Percentiles rank a stretch among this genome's conserved stretches.
These are phyloP conservation scores for Falco rusticolus DNA, from an alignment of 2,797 vertebrate species.

Conservation along the genomic window DNA sequence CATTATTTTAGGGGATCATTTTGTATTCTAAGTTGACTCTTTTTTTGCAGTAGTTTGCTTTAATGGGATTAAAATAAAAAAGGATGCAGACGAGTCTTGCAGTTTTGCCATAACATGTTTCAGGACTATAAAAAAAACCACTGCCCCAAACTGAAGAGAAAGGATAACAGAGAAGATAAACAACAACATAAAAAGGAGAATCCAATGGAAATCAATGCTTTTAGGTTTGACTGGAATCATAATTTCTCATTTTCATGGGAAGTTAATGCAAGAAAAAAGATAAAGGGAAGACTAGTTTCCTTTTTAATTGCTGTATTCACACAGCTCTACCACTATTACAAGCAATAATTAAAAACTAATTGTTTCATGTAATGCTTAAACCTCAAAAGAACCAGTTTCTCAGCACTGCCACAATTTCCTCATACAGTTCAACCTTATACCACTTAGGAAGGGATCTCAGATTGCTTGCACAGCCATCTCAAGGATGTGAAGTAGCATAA, in stretches of 20 bases:
- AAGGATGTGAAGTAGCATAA: constrained; percentile 11
- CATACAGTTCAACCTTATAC: neutral
- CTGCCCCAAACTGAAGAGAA: neutral
- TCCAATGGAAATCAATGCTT: neutral
- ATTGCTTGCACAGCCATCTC: constrained; percentile 11
- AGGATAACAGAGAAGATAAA: neutral
- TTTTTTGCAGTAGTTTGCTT: neutral
- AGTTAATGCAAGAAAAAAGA: neutral
- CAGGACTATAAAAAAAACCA: neutral
- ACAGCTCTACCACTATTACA: neutral
- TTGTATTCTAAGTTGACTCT: neutral
- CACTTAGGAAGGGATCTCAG: neutral
- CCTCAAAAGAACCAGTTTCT: neutral
- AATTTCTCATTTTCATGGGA: neutral
- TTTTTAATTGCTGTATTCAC: neutral
- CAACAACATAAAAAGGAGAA: neutral
- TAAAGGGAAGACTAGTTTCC: neutral
- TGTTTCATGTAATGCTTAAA: neutral
- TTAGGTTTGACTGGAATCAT: neutral
- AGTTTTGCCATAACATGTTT: neutral
- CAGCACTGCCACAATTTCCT: neutral
- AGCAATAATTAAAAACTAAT: neutral
- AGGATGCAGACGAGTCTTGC: neutral
- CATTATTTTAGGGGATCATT: neutral
- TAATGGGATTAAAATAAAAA: neutral